phyloP scores from a whole-genome alignment of 2,113 vertebrate species.

The Corythornis vintsioides region DNA sequence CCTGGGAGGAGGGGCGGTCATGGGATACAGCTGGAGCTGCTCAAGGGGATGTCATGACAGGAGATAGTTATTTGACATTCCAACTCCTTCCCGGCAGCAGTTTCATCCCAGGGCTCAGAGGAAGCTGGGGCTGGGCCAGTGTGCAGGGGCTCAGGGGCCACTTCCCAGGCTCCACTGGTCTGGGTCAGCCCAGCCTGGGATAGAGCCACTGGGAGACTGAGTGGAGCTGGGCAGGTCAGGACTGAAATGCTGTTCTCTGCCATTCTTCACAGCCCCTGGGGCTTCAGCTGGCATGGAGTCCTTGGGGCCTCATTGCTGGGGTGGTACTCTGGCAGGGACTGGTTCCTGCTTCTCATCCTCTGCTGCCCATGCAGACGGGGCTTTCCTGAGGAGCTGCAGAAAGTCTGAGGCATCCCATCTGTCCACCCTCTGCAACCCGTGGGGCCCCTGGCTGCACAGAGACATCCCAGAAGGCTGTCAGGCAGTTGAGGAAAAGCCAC shows the following conservation, averaged over 20 bases:
- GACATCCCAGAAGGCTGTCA: neutral
- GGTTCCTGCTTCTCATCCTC: neutral
- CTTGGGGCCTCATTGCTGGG: neutral
- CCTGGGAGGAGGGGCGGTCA: neutral
- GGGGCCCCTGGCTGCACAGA: neutral
- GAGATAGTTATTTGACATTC: constrained; percentile 50
- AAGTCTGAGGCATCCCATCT: neutral
- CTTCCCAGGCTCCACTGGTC: neutral
- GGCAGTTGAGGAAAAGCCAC: constrained; percentile 13
- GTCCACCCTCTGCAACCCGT: rapidly evolving
- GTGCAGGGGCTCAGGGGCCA: neutral
- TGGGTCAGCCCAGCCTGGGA: constrained; percentile 11
- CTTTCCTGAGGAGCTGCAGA: constrained; percentile 8
- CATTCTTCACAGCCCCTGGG: neutral
- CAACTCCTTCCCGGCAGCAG: constrained; percentile 34
- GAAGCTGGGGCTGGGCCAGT: constrained; percentile 23
- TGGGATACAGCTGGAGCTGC: constrained; percentile 53
- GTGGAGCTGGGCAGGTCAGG: neutral
- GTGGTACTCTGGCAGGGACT: neutral
- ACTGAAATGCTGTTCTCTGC: neutral
- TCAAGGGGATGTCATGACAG: constrained; percentile 19
- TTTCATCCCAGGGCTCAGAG: neutral
- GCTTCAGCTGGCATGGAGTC: neutral
- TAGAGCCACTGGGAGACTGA: neutral
- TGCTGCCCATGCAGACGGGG: neutral